Percentiles rank a stretch among this genome's conserved stretches.
Evolutionary conservation across 2,113 vertebrate genomes (phyloP).

Genomic region (Paracanthobrama guichenoti): DNA sequence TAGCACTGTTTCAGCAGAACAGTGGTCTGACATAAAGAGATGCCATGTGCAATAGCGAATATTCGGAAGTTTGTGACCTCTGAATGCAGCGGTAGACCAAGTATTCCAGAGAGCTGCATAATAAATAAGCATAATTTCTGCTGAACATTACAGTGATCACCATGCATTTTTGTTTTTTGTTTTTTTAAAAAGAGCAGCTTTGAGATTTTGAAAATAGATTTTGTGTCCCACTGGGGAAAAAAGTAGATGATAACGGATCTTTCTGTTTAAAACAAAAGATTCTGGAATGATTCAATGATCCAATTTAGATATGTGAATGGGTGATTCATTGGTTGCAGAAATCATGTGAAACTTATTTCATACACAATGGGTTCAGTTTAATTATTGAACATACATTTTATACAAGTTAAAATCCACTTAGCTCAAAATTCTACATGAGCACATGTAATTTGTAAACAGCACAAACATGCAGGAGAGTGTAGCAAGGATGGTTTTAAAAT

Average conservation of each 20-base stretch:
- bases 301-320: neutral
- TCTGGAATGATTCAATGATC: neutral
- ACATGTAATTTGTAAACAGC: no score
- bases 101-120: neutral
- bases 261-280: neutral
- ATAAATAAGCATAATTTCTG: neutral
- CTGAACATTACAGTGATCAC: neutral
- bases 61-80: neutral
- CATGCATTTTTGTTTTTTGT: neutral
- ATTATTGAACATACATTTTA: neutral
- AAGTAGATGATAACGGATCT: neutral
- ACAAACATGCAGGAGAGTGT: no score
- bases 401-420: neutral
- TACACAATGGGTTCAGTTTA: no score
- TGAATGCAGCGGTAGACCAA: neutral
- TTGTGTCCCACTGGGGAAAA: neutral
- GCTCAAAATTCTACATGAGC: no score
- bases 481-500: no score
- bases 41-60: neutral
- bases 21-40: neutral
- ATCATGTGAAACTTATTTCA: neutral
- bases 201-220: neutral
- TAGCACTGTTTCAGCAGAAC: neutral
- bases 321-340: neutral
- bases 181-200: neutral